Conservation (phyloP, 2,888 invertebrate species). For the Cataglyphis albicans region DNA sequence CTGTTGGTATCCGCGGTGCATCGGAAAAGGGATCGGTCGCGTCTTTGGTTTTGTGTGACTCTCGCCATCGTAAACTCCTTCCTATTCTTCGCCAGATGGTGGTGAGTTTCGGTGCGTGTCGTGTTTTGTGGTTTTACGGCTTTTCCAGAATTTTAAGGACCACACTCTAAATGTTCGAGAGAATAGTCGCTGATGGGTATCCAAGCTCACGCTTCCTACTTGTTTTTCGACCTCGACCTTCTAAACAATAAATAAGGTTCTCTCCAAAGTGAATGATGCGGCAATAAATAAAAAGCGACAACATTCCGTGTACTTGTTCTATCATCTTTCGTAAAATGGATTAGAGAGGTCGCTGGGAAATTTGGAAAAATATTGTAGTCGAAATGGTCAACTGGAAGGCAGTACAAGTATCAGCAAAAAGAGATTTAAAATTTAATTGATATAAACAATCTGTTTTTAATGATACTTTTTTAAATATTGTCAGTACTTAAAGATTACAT, state of each 20-base stretch:
- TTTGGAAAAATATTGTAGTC: neutral
- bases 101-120: conserved; percentile 58
- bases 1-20: conserved; percentile 30
- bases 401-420: neutral
- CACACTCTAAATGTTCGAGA: conserved; percentile 78
- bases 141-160: conserved; percentile 85
- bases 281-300: conserved; percentile 19
- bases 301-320: neutral
- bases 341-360: neutral
- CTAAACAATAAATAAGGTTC: neutral
- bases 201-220: conserved; percentile 2
- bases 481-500: neutral
- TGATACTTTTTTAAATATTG: neutral
- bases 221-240: neutral
- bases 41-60: conserved; percentile 74
- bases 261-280: neutral
- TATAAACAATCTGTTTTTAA: neutral
- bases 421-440: neutral
- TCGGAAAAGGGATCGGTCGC: conserved; percentile 73
- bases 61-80: conserved; percentile 81
- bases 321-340: neutral
- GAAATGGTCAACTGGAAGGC: neutral
- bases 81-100: conserved; percentile 60
- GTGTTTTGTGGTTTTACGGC: conserved; percentile 80
- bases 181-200: conserved; percentile 43